Percentiles rank a stretch among this genome's conserved stretches.
phyloP scores from a whole-genome alignment of 2,113 vertebrate species.

The Leptobrachium leishanense region DNA sequence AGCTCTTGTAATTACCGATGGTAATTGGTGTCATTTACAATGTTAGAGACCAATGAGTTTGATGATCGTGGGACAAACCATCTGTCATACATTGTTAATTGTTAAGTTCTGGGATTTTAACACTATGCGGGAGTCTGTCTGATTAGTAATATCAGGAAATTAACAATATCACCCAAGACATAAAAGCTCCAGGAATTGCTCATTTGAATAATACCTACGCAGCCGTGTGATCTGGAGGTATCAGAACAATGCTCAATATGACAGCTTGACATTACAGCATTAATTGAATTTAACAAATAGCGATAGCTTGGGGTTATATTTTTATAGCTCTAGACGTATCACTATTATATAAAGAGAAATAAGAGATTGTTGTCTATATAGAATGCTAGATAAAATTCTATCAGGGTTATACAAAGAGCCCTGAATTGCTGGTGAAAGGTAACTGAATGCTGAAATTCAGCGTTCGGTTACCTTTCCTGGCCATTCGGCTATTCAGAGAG shows the following conservation, averaged over 20 bases:
- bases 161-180: slow-evolving; percentile 50
- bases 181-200: slow-evolving; percentile 47
- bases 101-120: slow-evolving; percentile 59
- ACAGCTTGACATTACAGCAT: background rate
- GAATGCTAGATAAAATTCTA: no score
- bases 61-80: slow-evolving; percentile 61
- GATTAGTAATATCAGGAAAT: slow-evolving; percentile 13
- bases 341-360: no score
- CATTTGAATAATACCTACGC: background rate
- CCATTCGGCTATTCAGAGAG: no score
- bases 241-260: background rate
- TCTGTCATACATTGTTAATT: slow-evolving; percentile 69
- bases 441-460: no score
- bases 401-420: no score
- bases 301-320: no score
- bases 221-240: slow-evolving; percentile 14
- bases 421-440: no score
- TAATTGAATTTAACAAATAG: no score
- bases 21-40: slow-evolving; percentile 76
- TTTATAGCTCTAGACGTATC: no score
- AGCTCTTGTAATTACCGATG: slow-evolving; percentile 73
- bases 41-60: slow-evolving; percentile 69
- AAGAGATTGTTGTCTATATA: no score
- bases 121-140: slow-evolving; percentile 49
- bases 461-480: no score